phyloP scores from a whole-genome alignment of 1,140 invertebrate species.

The Diorhabda elongata region DNA sequence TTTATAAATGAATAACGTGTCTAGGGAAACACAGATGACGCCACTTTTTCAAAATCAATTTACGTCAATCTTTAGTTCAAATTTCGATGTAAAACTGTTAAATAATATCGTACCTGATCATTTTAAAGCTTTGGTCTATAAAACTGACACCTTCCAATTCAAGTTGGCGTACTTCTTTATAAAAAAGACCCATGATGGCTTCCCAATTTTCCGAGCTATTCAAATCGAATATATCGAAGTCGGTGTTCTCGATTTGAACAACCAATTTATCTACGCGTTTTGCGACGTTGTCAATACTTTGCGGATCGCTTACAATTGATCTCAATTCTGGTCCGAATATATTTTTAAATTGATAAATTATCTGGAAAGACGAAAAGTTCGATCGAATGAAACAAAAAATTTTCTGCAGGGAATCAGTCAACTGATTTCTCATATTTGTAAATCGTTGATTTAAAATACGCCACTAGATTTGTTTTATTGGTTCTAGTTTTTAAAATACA shows the following conservation, averaged over 20 bases:
- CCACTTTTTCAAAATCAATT: no score
- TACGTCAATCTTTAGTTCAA: no score
- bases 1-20: no score
- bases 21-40: no score
- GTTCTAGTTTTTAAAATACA: not conserved
- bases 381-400: not conserved
- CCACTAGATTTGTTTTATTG: not conserved
- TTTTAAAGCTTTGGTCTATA: constrained; percentile 80
- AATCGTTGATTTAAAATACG: no score
- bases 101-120: constrained; percentile 52
- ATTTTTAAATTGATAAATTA: constrained; percentile 81
- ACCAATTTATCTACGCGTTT: constrained; percentile 69
- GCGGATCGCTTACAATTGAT: constrained; percentile 77
- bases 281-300: constrained; percentile 76
- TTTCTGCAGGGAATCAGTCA: not conserved
- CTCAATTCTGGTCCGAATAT: constrained; percentile 84
- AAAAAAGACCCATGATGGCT: constrained; percentile 70
- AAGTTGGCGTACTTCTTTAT: constrained; percentile 65
- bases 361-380: constrained; percentile 43
- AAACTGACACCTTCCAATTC: constrained; percentile 80
- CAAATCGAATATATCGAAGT: constrained; percentile 76
- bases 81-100: no score
- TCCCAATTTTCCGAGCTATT: constrained; percentile 80
- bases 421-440: not conserved
- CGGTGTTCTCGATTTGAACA: constrained; percentile 66